Conservation (phyloP, 2,113 vertebrate species). For the Solenodon paradoxus region DNA sequence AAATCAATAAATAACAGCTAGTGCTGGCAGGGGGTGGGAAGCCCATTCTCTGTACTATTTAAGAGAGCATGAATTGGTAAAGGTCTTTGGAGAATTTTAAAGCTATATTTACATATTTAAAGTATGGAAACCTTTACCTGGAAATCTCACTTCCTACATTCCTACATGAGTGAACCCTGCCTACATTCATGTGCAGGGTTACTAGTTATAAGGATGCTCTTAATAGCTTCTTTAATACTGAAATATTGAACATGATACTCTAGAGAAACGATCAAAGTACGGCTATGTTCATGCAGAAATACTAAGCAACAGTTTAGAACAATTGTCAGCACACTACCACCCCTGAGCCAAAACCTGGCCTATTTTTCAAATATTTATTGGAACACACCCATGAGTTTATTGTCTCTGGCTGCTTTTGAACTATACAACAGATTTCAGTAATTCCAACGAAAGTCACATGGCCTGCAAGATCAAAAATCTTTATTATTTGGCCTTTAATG, state of each 20-base stretch:
- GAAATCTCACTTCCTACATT: neutral
- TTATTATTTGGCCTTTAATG: neutral
- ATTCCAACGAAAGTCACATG: neutral
- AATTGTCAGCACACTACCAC: neutral
- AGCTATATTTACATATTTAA: neutral
- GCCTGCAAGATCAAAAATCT: neutral
- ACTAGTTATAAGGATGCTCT: neutral
- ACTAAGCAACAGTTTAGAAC: neutral
- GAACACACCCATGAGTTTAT: neutral
- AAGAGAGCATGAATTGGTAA: neutral
- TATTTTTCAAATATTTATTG: neutral
- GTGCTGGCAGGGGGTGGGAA: neutral
- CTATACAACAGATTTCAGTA: neutral
- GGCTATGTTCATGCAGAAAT: neutral
- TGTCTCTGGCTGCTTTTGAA: neutral
- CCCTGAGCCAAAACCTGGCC: neutral
- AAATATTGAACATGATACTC: neutral
- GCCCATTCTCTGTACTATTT: neutral
- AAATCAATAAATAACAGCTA: neutral
- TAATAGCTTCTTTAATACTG: neutral
- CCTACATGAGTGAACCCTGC: too few relatives aligned
- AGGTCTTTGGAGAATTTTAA: neutral
- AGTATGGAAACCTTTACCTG: neutral
- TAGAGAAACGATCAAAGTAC: neutral
- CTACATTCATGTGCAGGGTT: neutral